Evolutionary conservation across 2,113 vertebrate species (phyloP).

Genomic region (Campylorhamphus procurvoides): DNA sequence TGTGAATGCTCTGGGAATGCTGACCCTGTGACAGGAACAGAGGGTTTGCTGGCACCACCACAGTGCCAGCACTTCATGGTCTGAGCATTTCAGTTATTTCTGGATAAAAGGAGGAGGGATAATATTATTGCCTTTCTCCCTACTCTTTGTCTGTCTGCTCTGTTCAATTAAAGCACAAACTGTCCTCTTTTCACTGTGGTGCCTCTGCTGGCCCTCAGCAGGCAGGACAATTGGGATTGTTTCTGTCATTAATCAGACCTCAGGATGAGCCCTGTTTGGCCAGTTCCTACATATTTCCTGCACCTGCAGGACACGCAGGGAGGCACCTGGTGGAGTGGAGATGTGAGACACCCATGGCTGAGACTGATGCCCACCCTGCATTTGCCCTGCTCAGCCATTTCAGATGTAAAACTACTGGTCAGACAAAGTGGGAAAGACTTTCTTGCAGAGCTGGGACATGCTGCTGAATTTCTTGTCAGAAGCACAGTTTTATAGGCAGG

Average conservation of each 20-base stretch:
- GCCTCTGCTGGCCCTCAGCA: not conserved
- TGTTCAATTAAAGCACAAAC: not conserved
- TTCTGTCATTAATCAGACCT: not conserved
- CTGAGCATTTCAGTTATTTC: constrained; percentile 34
- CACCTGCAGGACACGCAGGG: not conserved
- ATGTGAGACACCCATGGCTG: not conserved
- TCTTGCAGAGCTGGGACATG: not conserved
- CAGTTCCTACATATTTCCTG: not conserved
- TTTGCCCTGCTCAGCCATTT: not conserved
- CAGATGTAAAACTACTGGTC: not conserved
- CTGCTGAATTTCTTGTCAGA: constrained; percentile 5
- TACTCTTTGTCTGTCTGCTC: not conserved
- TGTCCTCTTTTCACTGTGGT: not conserved
- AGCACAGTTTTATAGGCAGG: not conserved
- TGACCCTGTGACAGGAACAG: not conserved
- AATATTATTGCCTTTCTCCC: constrained; percentile 17
- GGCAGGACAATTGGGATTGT: not conserved
- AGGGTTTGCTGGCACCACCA: not conserved
- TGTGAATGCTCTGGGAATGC: not conserved
- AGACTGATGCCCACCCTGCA: not conserved
- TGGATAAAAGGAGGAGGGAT: not conserved
- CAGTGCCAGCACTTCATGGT: constrained; percentile 10
- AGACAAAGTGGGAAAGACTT: not conserved
- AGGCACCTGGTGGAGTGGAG: fast-evolving
- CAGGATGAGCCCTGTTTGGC: not conserved